Conservation (phyloP, 1,140 invertebrate species). For the Bombyx mandarina region DNA sequence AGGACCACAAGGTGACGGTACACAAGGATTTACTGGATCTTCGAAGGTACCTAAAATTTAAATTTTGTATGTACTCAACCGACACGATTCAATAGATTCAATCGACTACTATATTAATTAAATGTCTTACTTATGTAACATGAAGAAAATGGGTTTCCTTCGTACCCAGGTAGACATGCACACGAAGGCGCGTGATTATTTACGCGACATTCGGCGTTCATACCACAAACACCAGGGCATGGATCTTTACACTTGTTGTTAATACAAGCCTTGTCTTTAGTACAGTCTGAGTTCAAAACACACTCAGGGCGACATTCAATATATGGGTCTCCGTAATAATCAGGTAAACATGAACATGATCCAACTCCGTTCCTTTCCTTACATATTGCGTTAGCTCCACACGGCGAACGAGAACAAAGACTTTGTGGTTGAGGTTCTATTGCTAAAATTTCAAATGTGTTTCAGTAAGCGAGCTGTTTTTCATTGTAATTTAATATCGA, state of each 20-base stretch:
- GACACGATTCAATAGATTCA: conserved; percentile 7
- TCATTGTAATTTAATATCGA: too few relatives aligned
- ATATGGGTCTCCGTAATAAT: conserved; percentile 81
- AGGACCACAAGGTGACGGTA: conserved; percentile 79
- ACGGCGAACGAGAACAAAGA: conserved; percentile 78
- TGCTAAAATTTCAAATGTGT: conserved; percentile 30
- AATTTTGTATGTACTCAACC: conserved; percentile 4
- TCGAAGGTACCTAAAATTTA: conserved; percentile 53
- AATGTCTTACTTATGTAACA: conserved; percentile 60
- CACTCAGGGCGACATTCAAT: conserved; percentile 83
- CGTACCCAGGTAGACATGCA: conserved; percentile 76
- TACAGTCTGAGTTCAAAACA: conserved; percentile 78
- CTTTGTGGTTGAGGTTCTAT: conserved; percentile 61
- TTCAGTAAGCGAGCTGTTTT: neutral
- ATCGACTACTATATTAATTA: conserved; percentile 1
- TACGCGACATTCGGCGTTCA: conserved; percentile 79
- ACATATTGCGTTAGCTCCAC: conserved; percentile 86
- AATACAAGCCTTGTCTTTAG: conserved; percentile 73
- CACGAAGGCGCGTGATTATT: conserved; percentile 80
- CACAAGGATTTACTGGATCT: conserved; percentile 74
- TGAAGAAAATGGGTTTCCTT: conserved; percentile 81
- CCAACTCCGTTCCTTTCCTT: conserved; percentile 80
- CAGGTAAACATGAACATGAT: conserved; percentile 79
- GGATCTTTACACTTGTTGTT: conserved; percentile 78
- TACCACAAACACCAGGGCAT: conserved; percentile 76